These are phyloP conservation scores for Dreissena rostriformis DNA, from an alignment of 1,140 invertebrate species.

Conservation along the genomic window DNA sequence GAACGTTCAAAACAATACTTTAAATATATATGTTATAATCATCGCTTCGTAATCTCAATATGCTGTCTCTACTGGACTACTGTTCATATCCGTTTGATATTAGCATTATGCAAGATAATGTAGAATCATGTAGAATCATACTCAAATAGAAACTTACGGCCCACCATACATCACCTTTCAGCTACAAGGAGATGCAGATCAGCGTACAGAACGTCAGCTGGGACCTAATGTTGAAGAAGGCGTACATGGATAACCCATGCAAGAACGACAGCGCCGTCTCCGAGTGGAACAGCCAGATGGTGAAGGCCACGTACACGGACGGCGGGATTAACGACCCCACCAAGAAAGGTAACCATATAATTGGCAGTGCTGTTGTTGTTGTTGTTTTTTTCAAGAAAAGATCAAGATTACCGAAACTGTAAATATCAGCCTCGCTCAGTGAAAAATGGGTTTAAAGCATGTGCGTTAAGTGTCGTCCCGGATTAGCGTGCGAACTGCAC, in stretches of 20 bases:
- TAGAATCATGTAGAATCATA: not conserved
- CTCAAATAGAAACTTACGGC: not conserved
- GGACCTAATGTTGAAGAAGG: slow-evolving; percentile 49
- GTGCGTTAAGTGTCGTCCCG: too few species aligned
- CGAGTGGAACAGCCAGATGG: slow-evolving; percentile 35
- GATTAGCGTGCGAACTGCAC: too few species aligned
- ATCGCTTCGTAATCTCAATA: not conserved
- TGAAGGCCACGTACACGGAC: slow-evolving; percentile 34
- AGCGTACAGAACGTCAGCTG: slow-evolving; percentile 36
- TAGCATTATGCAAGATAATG: not conserved
- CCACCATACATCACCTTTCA: not conserved
- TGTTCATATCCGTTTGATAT: not conserved
- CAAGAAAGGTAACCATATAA: slow-evolving; percentile 10
- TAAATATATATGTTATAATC: not conserved
- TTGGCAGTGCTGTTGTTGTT: too few species aligned
- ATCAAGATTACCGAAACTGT: too few species aligned
- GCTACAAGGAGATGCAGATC: slow-evolving; percentile 53
- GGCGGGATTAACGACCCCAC: slow-evolving; percentile 42
- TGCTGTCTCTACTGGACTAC: not conserved
- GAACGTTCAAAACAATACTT: not conserved
- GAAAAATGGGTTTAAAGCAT: too few species aligned
- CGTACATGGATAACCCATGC: slow-evolving; percentile 41
- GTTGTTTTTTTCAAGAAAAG: too few species aligned
- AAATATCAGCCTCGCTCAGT: too few species aligned
- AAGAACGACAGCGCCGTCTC: not conserved